phyloP scores from a whole-genome alignment of 2,888 invertebrate genomes.

The Ochropacha duplaris region DNA sequence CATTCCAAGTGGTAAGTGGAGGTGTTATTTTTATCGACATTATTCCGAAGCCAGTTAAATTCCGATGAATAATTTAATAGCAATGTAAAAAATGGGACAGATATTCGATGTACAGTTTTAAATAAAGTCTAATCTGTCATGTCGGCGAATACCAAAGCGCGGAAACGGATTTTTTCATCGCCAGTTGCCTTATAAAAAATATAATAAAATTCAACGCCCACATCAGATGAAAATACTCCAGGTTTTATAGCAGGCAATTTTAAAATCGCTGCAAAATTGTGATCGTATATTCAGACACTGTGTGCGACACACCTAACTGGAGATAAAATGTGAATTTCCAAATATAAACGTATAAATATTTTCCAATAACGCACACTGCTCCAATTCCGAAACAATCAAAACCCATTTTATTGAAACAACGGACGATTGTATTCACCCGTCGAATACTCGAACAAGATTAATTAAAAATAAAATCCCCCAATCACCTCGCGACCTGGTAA shows the following conservation, averaged over 20 bases:
- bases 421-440: slow-evolving; percentile 41
- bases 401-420: slow-evolving; percentile 38
- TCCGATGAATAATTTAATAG: not conserved
- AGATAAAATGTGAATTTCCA: not conserved
- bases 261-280: not conserved
- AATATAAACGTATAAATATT: not conserved
- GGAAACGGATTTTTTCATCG: not conserved
- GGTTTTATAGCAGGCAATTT: not conserved
- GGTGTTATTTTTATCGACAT: not conserved
- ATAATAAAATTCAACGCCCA: not conserved
- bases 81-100: not conserved
- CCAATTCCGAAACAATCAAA: slow-evolving; percentile 22
- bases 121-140: not conserved
- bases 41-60: not conserved
- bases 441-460: slow-evolving; percentile 50
- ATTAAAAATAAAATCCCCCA: slow-evolving; percentile 64
- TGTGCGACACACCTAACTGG: not conserved
- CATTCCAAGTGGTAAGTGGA: not conserved
- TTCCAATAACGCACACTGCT: not conserved
- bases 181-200: not conserved
- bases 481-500: slow-evolving; percentile 45
- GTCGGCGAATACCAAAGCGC: not conserved
- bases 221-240: not conserved
- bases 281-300: not conserved
- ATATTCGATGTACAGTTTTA: too few species aligned